These are phyloP conservation scores for Phacellophora camtschatica DNA, from an alignment of 30 jellyfish, hydroid and myxozoan genomes.

Conservation along the genomic window DNA sequence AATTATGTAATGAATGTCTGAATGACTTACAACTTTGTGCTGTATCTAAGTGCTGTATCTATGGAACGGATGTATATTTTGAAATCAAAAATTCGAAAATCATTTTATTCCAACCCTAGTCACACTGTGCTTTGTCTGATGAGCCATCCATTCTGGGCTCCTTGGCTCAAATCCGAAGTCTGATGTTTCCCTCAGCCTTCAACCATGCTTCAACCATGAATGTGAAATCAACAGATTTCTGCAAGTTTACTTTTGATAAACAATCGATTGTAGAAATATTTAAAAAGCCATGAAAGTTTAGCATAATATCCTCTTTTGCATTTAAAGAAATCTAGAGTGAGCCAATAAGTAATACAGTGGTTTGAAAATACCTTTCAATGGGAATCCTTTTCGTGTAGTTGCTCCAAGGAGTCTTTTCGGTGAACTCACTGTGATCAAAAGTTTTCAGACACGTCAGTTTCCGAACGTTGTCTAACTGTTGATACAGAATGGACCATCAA, in stretches of 20 bases:
- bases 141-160: no score
- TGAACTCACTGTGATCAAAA: not conserved
- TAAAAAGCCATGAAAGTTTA: slow-evolving; percentile 5
- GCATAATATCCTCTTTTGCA: slow-evolving; percentile 1
- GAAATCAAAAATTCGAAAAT: no score
- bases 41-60: no score
- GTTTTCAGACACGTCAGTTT: not conserved
- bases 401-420: not conserved
- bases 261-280: not conserved
- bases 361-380: not conserved
- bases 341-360: slow-evolving; percentile 24
- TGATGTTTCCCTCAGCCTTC: no score
- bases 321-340: slow-evolving; percentile 24
- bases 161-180: no score
- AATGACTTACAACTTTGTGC: no score
- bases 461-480: not conserved
- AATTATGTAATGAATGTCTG: no score
- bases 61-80: no score
- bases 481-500: not conserved
- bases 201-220: no score
- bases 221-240: no score
- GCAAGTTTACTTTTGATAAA: slow-evolving; percentile 18
- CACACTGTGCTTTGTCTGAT: no score
- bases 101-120: no score
- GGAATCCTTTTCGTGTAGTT: not conserved